Evolutionary conservation across 2,888 invertebrate genomes (phyloP).

Genomic region (Rhagonycha fulva): DNA sequence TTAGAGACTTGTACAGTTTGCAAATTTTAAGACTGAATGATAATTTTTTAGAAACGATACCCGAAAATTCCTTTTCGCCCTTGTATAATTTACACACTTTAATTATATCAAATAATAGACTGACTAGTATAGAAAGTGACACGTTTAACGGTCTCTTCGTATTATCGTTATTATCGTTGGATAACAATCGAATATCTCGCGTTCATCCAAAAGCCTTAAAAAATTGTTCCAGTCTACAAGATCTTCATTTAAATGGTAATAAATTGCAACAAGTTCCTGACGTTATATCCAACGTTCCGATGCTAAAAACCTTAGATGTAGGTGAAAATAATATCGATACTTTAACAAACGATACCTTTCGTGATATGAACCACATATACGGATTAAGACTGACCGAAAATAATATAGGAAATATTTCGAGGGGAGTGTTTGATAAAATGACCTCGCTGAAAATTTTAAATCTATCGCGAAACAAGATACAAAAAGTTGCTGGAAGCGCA

Average conservation of each 20-base stretch:
- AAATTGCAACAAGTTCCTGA: slow-evolving; percentile 75
- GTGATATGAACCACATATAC: slow-evolving; percentile 78
- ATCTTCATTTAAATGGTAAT: slow-evolving; percentile 82
- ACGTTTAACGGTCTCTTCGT: slow-evolving; percentile 78
- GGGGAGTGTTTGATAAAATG: slow-evolving; percentile 80
- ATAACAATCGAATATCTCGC: slow-evolving; percentile 77
- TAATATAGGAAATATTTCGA: slow-evolving; percentile 77
- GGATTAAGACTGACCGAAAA: slow-evolving; percentile 84
- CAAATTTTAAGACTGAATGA: slow-evolving; percentile 81
- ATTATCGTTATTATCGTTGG: slow-evolving; percentile 75
- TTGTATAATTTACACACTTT: slow-evolving; percentile 80
- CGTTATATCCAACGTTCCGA: slow-evolving; percentile 73
- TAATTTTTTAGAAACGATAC: slow-evolving; percentile 75
- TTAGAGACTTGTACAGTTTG: slow-evolving; percentile 77
- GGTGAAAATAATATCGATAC: slow-evolving; percentile 83
- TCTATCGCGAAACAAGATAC: slow-evolving; percentile 81
- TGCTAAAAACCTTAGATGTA: slow-evolving; percentile 79
- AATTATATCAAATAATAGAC: slow-evolving; percentile 78
- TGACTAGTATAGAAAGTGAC: slow-evolving; percentile 74
- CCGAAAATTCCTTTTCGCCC: slow-evolving; percentile 78
- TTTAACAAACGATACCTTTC: slow-evolving; percentile 79
- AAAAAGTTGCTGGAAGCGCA: slow-evolving; percentile 75
- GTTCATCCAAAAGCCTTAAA: slow-evolving; percentile 76
- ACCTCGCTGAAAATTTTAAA: slow-evolving; percentile 80
- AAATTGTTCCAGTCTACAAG: slow-evolving; percentile 80